A percentile compares a stretch with the other conserved stretches of the same genome.
Conservation (phyloP, 2,888 invertebrate species). For the Sepiola atlantica region DNA sequence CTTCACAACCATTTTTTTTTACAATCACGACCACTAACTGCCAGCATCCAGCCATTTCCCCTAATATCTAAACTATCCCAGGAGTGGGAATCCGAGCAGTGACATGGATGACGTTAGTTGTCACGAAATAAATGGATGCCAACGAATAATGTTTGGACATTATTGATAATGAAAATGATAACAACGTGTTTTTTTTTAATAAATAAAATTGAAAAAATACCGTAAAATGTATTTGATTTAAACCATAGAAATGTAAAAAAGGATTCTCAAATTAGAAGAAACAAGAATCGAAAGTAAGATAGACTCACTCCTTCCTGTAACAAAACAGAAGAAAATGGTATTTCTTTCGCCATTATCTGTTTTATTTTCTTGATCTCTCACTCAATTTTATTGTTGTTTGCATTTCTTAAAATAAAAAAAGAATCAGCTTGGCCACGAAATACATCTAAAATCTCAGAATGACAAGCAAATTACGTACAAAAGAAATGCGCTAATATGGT, state of each 20-base stretch:
- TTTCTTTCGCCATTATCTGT: background rate
- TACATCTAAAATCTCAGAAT: background rate
- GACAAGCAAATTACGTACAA: background rate
- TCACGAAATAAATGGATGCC: background rate
- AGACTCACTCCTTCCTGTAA: too few relatives aligned
- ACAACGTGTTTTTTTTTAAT: background rate
- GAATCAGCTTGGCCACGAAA: background rate
- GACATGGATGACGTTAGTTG: slow-evolving; percentile 1
- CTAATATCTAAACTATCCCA: background rate
- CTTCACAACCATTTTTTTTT: too few relatives aligned
- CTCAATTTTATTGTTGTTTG: background rate
- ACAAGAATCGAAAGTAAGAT: background rate
- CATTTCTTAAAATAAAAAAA: background rate
- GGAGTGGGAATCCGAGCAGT: background rate
- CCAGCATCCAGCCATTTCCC: background rate
- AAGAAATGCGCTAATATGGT: too few relatives aligned
- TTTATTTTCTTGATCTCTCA: background rate
- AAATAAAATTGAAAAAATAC: background rate
- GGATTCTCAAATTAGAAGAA: background rate
- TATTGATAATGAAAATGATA: slow-evolving; percentile 32
- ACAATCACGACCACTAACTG: slow-evolving; percentile 1
- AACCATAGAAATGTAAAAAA: background rate
- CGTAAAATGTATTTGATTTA: background rate
- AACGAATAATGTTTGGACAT: background rate
- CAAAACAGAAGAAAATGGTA: background rate